Percentiles rank a stretch among this genome's conserved stretches.
These are phyloP conservation scores for Rhincodon typus DNA, from an alignment of 2,797 vertebrate species.

Conservation along the genomic window DNA sequence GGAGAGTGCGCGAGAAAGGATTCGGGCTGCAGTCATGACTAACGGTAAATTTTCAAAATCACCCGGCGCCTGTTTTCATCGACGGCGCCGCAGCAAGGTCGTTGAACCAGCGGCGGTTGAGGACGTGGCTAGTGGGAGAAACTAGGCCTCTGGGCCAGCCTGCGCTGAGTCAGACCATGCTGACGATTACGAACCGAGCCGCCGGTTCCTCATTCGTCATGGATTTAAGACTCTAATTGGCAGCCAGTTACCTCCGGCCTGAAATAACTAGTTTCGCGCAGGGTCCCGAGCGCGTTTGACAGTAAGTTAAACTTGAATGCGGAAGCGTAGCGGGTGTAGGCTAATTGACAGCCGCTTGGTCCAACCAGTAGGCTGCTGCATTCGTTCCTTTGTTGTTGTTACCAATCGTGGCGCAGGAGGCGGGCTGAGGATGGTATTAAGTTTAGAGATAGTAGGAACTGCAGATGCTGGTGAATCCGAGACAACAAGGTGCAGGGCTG, in stretches of 20 bases:
- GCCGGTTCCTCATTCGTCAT: neutral
- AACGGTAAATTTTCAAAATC: neutral
- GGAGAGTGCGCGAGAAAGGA: neutral
- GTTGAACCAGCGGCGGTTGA: neutral
- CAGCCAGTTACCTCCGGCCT: neutral
- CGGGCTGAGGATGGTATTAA: neutral
- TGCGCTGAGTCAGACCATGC: too few species aligned
- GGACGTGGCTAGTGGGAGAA: neutral
- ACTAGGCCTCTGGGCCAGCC: neutral
- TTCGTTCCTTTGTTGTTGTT: neutral
- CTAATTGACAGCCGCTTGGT: neutral
- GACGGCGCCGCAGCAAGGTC: neutral
- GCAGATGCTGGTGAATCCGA: too few species aligned
- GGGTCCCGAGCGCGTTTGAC: neutral
- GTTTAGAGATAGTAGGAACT: too few species aligned
- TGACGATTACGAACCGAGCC: neutral
- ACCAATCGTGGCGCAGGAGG: neutral
- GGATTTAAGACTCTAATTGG: neutral
- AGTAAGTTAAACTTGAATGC: neutral
- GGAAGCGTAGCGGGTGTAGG: neutral
- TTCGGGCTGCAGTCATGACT: neutral
- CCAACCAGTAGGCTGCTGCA: neutral
- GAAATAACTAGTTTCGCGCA: neutral
- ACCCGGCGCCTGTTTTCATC: too few species aligned
- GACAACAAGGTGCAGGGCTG: too few species aligned